Conservation (phyloP, 2,113 vertebrate species). For the Spheniscus mendiculus region DNA sequence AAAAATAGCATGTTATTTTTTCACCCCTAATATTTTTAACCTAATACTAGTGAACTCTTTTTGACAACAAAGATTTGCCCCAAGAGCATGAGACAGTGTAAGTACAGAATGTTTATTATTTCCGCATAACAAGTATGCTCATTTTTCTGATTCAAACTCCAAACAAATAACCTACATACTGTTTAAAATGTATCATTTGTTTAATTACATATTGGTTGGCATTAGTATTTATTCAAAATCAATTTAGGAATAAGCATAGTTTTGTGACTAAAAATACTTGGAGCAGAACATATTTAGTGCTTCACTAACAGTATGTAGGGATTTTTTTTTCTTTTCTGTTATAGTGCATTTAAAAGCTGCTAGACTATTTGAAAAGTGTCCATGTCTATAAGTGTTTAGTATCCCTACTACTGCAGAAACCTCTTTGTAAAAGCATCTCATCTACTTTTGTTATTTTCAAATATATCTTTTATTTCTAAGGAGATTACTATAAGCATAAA, state of each 20-base stretch:
- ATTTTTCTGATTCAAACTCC: neutral
- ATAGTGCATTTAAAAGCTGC: conserved; percentile 19
- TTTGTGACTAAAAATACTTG: conserved; percentile 17
- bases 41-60: neutral
- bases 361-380: conserved; percentile 15
- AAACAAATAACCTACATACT: neutral
- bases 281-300: conserved; percentile 38
- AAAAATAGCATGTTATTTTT: neutral
- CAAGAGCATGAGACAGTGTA: neutral
- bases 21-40: neutral
- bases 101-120: neutral
- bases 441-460: neutral
- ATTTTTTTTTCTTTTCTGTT: neutral
- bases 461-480: conserved; percentile 49
- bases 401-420: neutral
- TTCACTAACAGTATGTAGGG: neutral
- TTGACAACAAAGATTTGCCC: neutral
- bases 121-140: neutral
- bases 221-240: conserved; percentile 30
- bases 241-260: conserved; percentile 4
- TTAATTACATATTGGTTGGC: neutral
- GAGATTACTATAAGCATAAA: conserved; percentile 33
- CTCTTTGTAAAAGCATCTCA: neutral
- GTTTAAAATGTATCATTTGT: neutral
- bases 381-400: conserved; percentile 21